phyloP scores from a whole-genome alignment of 2,797 vertebrate genomes.

The Phoebastria nigripes region DNA sequence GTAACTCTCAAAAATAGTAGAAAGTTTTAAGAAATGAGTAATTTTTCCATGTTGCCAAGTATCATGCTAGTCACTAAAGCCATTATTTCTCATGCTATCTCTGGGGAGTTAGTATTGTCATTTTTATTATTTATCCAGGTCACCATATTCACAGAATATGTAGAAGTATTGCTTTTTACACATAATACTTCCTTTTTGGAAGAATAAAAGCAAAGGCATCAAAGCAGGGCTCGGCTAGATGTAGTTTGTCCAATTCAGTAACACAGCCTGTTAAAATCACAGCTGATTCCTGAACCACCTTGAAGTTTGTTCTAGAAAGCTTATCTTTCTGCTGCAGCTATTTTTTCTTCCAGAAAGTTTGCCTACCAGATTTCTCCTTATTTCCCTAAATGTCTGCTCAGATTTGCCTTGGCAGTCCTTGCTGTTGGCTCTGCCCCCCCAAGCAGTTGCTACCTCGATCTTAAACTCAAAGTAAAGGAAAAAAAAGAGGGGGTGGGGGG shows the following conservation, averaged over 20 bases:
- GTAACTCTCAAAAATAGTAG: not conserved
- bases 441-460: not conserved
- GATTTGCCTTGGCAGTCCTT: not conserved
- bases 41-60: not conserved
- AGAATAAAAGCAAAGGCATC: not conserved
- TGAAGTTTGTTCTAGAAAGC: not conserved
- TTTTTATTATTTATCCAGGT: not conserved
- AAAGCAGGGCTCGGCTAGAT: not conserved
- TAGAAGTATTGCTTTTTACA: not conserved
- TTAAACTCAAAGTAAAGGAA: not conserved
- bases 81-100: not conserved
- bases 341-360: not conserved
- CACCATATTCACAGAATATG: not conserved
- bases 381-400: not conserved
- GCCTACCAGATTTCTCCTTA: not conserved
- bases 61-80: not conserved
- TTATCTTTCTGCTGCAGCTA: not conserved
- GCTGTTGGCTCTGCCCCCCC: not conserved
- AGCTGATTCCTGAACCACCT: not conserved
- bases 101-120: not conserved
- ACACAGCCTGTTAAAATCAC: not conserved
- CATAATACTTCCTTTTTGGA: not conserved
- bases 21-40: not conserved
- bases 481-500: not conserved
- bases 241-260: not conserved